phyloP scores from a whole-genome alignment of 2,113 vertebrate species.

The Saccopteryx bilineata region DNA sequence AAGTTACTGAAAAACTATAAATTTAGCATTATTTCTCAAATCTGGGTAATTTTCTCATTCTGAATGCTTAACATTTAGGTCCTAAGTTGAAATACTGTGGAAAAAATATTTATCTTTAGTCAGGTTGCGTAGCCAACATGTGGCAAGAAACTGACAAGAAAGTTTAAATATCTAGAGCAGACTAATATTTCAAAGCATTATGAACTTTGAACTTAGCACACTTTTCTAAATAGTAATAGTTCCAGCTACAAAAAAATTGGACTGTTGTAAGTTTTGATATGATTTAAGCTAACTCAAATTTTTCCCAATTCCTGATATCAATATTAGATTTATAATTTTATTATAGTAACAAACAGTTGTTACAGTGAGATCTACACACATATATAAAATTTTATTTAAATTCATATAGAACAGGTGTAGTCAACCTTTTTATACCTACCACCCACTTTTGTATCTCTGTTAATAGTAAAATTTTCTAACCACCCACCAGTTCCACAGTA shows the following conservation, averaged over 20 bases:
- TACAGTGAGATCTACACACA: slow-evolving; percentile 74
- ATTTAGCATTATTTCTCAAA: slow-evolving; percentile 52
- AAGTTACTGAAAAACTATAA: slow-evolving; percentile 68
- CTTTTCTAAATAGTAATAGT: slow-evolving; percentile 18
- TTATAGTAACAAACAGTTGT: slow-evolving; percentile 82
- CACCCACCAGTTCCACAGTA: too few species aligned
- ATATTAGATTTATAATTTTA: slow-evolving; percentile 84
- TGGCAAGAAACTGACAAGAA: slow-evolving; percentile 54
- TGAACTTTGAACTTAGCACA: slow-evolving; percentile 19
- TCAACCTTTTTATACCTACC: too few species aligned
- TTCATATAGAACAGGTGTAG: slow-evolving; percentile 72
- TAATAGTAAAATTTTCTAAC: too few species aligned
- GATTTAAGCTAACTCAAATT: slow-evolving; percentile 53
- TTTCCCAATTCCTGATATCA: slow-evolving; percentile 55
- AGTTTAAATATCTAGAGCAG: slow-evolving; percentile 40
- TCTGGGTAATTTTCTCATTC: background rate
- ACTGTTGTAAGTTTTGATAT: background rate
- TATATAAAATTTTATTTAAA: slow-evolving; percentile 82
- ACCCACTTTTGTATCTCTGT: slow-evolving; percentile 57
- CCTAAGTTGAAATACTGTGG: slow-evolving; percentile 33
- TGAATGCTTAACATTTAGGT: slow-evolving; percentile 53
- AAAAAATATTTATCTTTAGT: slow-evolving; percentile 35
- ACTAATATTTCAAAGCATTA: slow-evolving; percentile 61
- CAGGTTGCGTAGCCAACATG: slow-evolving; percentile 8
- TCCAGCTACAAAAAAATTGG: slow-evolving; percentile 20